Evolutionary conservation across 2,113 vertebrate species (phyloP), one percentile per base, ranked within the genome.

Genomic region (Apteryx mantelli): DNA sequence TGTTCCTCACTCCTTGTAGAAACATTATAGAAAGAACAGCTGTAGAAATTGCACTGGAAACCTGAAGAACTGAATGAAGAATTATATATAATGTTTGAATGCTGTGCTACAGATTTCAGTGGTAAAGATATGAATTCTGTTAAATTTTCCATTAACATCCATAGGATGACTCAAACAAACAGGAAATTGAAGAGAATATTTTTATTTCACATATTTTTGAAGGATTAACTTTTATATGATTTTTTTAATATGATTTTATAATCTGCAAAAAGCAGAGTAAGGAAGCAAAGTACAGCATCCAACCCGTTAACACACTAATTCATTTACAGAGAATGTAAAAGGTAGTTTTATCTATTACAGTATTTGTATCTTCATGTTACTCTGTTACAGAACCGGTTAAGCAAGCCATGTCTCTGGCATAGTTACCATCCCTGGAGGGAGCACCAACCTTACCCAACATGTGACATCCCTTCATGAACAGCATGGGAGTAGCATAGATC

Each of bases 301-400:
- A 77, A 30, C 0, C 36, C 11, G 60, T 78, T 75, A 88, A 53
- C 10, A 36, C 42, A 10, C 86, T 76, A 34, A 38, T 89, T 86
- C 6, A 19, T 75, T 81, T 53, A 61, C 25, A 86, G 21, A 25
- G 36, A 80, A 75, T 52, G 68, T 56, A 9, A 76, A 77, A 91
- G 66, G 56, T 38, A 68, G 46, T 91, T 91, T 78, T 69, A 55
- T 24, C 11, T 83, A 19, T 68, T 74, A 21, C 1, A 34, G 69
- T 75, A 50, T 86, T 96, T 95, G 64, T 74, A 77, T 76, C 68
- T 84, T 64, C 34, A 12, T 87, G 22, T 61, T 53, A 17, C 55
- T 89, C 46, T 88, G 46, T 76, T 90, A 53, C 30, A 86, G 92
- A 95, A 94, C 89, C 61, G 95, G 91, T 79, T 94, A 56, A 75